A percentile compares a stretch with the other conserved stretches of the same genome.
These are phyloP conservation scores for Galaxias olidus DNA, from an alignment of 2,797 vertebrate species.

Conservation along the genomic window DNA sequence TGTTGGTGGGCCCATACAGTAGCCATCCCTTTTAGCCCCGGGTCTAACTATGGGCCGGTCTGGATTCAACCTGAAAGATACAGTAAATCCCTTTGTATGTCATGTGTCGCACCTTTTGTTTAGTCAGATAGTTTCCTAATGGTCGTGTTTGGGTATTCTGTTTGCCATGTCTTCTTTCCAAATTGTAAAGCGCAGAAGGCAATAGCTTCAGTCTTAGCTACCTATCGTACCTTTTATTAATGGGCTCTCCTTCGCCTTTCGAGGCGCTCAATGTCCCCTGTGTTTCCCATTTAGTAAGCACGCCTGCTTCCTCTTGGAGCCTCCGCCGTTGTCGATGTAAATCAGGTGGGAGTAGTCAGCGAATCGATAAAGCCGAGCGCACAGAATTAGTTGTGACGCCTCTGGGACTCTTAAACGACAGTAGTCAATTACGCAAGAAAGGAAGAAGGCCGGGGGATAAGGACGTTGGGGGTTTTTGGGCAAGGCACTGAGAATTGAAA, in stretches of 20 bases:
- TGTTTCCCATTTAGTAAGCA: constrained; percentile 64
- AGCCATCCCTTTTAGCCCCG: constrained; percentile 46
- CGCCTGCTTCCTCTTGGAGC: constrained; percentile 58
- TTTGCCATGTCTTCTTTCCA: background rate
- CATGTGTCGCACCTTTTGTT: constrained; percentile 6
- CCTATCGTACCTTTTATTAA: no score
- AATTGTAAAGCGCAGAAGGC: background rate
- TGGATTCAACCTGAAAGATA: constrained; percentile 40
- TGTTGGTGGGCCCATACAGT: constrained; percentile 51
- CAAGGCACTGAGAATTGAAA: constrained; percentile 66
- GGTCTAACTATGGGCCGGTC: constrained; percentile 31
- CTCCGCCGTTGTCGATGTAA: constrained; percentile 56
- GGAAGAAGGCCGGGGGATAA: constrained; percentile 20
- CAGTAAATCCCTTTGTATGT: constrained; percentile 25
- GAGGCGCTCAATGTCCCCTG: constrained; percentile 33
- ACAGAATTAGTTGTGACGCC: constrained; percentile 57
- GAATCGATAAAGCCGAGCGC: constrained; percentile 59
- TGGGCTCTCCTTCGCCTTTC: constrained; percentile 31
- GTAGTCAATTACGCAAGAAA: constrained; percentile 60
- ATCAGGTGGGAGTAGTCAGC: constrained; percentile 54
- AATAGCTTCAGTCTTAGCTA: no score
- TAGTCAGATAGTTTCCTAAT: no score
- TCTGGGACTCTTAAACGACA: constrained; percentile 66
- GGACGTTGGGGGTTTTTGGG: constrained; percentile 19
- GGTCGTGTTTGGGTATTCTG: no score